Base-by-base conservation (phyloP, 2,888 invertebrate genomes). In the Agonopterix heracliana region DNA sequence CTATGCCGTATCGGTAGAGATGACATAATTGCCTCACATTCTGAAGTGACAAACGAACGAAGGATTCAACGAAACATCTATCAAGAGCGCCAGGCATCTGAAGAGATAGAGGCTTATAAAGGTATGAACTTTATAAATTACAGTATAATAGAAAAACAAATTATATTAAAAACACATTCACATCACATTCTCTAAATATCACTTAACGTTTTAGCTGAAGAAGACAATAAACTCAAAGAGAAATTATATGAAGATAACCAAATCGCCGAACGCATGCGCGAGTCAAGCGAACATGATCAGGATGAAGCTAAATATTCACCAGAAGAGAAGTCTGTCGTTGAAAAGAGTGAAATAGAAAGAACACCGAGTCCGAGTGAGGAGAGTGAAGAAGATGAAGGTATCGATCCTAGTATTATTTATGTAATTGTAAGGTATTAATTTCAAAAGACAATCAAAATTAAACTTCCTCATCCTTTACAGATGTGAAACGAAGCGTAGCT, bases 1-100 rank as follows among this genome's bases (percentile, higher is more conserved):
- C 89, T 98, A 43, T 92, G 93, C 65, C 92, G 93, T 60, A 96
- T 98, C 54, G 95, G 95, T 50, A 91, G 98, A 61, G 96, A 96
- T 68, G 98, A 98, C 75, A 97, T 98, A 47, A 94, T 97, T 63
- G 93, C 94, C 57, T 94, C 95, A 63, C 96, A 96, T 78, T 93
- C 95, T 60, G 93, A 91, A 55, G 80, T 90, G 36, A 90, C 89
- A 11, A 90, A 90, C 56, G 89, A 89, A 56, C 64, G 89, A 41
- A 74, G 89, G 8, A 89, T 89, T n/a, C 85, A 84, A 63, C 73
- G 89, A 1, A 89, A 89, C 43, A 89, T 89, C 42, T 89, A 89
- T 53, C 89, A 89, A 59, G 89, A 89, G 53, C 74, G 89, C 50
- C 89, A 89, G 55, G 89, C 85, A 48, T 89, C 89, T 10, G 89